A percentile compares a stretch with the other conserved stretches of the same genome.
Conservation (phyloP, 1,140 invertebrate species). For the Homalodisca vitripennis region DNA sequence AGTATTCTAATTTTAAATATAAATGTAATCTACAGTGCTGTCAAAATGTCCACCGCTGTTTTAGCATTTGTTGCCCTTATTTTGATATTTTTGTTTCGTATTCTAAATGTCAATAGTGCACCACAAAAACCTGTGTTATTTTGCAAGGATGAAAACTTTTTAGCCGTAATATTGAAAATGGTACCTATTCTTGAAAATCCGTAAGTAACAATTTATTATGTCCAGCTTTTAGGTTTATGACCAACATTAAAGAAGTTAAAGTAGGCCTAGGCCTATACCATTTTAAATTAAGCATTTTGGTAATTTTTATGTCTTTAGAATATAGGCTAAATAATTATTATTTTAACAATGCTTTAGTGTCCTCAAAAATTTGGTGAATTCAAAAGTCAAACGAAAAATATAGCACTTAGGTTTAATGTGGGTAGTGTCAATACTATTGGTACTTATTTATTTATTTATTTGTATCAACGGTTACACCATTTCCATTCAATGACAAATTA, state of each 20-base stretch:
- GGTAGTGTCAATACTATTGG: too few species aligned
- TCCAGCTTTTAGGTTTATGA: background rate
- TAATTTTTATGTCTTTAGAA: background rate
- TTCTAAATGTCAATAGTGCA: conserved; percentile 78
- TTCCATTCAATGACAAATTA: too few species aligned
- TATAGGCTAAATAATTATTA: background rate
- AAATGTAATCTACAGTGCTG: too few species aligned
- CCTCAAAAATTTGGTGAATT: background rate
- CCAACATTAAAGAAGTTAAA: background rate
- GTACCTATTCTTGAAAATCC: conserved; percentile 72
- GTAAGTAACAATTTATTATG: conserved; percentile 60
- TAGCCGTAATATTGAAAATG: conserved; percentile 71
- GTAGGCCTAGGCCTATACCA: background rate
- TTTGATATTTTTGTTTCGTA: conserved; percentile 56
- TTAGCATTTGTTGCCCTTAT: conserved; percentile 15
- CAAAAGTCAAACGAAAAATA: conserved; percentile 19
- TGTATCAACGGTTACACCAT: too few species aligned
- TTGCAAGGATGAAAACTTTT: conserved; percentile 70
- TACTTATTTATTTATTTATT: too few species aligned
- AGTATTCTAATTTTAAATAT: too few species aligned
- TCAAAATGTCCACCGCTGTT: conserved; percentile 11
- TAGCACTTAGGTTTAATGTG: too few species aligned
- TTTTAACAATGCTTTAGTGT: background rate
- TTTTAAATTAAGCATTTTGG: background rate
- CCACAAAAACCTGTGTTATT: conserved; percentile 70